A percentile compares a stretch with the other conserved stretches of the same genome.
These are phyloP conservation scores for Heliconius ismenius DNA, from an alignment of 2,888 invertebrate species.

Conservation along the genomic window DNA sequence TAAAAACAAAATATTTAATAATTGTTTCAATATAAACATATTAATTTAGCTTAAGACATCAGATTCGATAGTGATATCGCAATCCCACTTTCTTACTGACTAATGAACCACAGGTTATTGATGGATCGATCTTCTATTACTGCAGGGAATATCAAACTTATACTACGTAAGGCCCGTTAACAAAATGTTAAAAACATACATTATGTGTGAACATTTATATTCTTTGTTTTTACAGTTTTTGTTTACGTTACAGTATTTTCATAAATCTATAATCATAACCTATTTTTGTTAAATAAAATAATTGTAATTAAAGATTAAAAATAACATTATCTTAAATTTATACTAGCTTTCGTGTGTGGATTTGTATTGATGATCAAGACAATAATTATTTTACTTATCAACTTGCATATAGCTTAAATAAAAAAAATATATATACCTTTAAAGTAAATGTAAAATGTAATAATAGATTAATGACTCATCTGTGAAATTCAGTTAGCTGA, in stretches of 20 bases:
- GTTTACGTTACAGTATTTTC: too few relatives aligned
- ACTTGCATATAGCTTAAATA: too few relatives aligned
- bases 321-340: too few relatives aligned
- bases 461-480: neutral
- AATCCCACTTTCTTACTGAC: conserved; percentile 33
- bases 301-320: too few relatives aligned
- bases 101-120: conserved; percentile 39
- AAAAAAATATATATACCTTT: neutral
- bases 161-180: neutral
- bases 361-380: too few relatives aligned
- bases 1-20: conserved; percentile 9
- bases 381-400: too few relatives aligned
- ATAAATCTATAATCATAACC: too few relatives aligned
- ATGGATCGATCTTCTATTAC: conserved; percentile 29
- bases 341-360: too few relatives aligned
- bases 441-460: neutral
- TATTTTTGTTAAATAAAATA: too few relatives aligned
- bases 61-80: conserved; percentile 36
- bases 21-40: conserved; percentile 21
- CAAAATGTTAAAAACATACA: neutral
- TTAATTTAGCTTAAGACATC: conserved; percentile 28
- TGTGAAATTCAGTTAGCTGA: neutral
- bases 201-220: too few relatives aligned
- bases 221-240: too few relatives aligned
- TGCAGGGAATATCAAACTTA: conserved; percentile 6